phyloP scores from a whole-genome alignment of 2,888 invertebrate genomes.

The Phengaris arion region DNA sequence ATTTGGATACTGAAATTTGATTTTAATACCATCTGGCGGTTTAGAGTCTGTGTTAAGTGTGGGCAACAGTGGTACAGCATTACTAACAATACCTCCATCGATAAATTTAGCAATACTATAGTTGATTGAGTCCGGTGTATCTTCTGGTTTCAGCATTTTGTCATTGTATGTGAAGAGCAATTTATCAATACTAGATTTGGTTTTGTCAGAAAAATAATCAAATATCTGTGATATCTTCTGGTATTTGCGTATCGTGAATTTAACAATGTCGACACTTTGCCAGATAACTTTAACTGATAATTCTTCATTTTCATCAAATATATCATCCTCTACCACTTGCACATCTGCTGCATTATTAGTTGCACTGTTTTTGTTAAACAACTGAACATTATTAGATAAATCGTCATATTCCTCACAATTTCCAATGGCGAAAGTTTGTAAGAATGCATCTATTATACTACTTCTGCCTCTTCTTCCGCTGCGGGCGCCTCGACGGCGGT shows the following conservation, averaged over 20 bases:
- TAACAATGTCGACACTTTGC: conserved; percentile 61
- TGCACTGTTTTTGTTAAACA: conserved; percentile 47
- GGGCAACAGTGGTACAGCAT: conserved; percentile 48
- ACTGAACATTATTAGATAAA: conserved; percentile 47
- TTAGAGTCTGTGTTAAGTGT: conserved; percentile 33
- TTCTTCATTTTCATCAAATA: conserved; percentile 62
- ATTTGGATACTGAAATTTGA: conserved; percentile 72
- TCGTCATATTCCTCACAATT: conserved; percentile 65
- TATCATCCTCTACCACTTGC: conserved; percentile 46
- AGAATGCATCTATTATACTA: background rate
- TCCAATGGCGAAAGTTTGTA: conserved; percentile 56
- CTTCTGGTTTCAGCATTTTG: conserved; percentile 56
- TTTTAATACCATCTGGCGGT: conserved; percentile 48
- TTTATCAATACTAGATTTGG: conserved; percentile 54
- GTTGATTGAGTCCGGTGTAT: conserved; percentile 64
- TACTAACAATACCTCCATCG: conserved; percentile 64
- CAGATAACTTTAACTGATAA: conserved; percentile 71
- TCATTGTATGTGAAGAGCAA: conserved; percentile 65
- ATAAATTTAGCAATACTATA: conserved; percentile 70
- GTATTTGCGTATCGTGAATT: conserved; percentile 61
- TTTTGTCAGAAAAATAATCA: conserved; percentile 57
- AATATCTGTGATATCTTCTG: conserved; percentile 66
- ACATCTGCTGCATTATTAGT: conserved; percentile 40
- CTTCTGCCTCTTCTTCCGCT: conserved; percentile 27
- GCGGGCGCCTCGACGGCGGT: conserved; percentile 32